These are phyloP conservation scores for Julus scanicus DNA, from an alignment of 2,888 invertebrate genomes.

Conservation along the genomic window DNA sequence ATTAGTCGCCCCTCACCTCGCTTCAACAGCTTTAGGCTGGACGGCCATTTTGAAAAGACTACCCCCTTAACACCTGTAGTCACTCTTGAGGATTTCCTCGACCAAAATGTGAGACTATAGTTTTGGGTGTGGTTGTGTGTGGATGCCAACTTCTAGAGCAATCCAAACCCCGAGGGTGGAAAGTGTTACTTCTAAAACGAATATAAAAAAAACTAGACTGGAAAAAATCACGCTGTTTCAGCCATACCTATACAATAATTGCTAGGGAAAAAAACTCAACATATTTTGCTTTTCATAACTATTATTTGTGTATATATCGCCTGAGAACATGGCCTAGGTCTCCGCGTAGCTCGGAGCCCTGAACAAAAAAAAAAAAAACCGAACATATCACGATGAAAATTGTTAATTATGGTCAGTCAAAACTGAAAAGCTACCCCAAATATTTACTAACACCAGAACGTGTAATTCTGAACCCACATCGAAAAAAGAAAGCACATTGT, in stretches of 20 bases:
- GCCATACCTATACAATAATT: not conserved
- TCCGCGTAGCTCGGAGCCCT: constrained; percentile 1
- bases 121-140: constrained; percentile 30
- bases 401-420: constrained; percentile 20
- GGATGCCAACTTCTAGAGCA: constrained; percentile 18
- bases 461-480: not conserved
- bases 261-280: not conserved
- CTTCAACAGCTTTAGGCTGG: not conserved
- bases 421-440: constrained; percentile 16
- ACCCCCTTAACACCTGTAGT: constrained; percentile 6
- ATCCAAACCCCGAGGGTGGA: constrained; percentile 21
- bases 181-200: not conserved
- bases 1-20: constrained; percentile 13
- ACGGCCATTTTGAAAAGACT: constrained; percentile 1
- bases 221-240: not conserved
- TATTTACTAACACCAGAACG: not conserved
- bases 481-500: not conserved
- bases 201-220: not conserved
- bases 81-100: not conserved
- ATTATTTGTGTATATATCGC: not conserved
- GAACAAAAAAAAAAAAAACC: not conserved
- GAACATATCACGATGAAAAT: not conserved
- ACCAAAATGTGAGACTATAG: not conserved
- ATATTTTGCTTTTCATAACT: constrained; percentile 17
- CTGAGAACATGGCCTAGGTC: constrained; percentile 39